These are phyloP conservation scores for Musca domestica DNA, from an alignment of 1,140 invertebrate genomes.

Conservation along the genomic window DNA sequence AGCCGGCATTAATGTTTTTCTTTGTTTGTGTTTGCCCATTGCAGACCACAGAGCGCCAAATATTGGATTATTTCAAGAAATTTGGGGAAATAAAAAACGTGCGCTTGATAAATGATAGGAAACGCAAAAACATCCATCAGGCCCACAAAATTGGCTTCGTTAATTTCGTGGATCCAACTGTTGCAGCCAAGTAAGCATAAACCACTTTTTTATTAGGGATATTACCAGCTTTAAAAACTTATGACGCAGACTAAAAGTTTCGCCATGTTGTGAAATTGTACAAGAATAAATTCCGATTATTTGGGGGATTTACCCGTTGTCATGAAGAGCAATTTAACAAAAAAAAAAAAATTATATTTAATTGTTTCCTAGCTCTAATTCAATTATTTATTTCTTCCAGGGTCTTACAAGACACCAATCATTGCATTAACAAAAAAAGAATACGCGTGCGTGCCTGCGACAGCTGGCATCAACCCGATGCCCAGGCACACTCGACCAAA, in stretches of 20 bases:
- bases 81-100: constrained; percentile 32
- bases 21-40: not conserved
- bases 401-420: not conserved
- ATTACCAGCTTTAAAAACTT: no score
- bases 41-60: not conserved
- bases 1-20: not conserved
- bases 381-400: not conserved
- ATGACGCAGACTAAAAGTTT: no score
- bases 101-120: constrained; percentile 3
- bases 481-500: not conserved
- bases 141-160: constrained; percentile 30
- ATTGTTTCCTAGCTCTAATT: not conserved
- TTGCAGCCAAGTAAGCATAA: constrained; percentile 35
- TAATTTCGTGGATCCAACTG: constrained; percentile 22
- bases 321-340: no score
- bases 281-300: no score
- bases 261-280: no score
- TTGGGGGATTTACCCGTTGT: no score
- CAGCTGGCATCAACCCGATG: constrained; percentile 43
- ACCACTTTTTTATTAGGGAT: not conserved
- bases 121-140: not conserved
- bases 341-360: no score
- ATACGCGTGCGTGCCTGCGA: constrained; percentile 32
- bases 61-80: constrained; percentile 26
- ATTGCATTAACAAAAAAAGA: constrained; percentile 1